Evolutionary conservation across 1,140 invertebrate genomes (phyloP).

Genomic region (Akabosia matsudoensis): DNA sequence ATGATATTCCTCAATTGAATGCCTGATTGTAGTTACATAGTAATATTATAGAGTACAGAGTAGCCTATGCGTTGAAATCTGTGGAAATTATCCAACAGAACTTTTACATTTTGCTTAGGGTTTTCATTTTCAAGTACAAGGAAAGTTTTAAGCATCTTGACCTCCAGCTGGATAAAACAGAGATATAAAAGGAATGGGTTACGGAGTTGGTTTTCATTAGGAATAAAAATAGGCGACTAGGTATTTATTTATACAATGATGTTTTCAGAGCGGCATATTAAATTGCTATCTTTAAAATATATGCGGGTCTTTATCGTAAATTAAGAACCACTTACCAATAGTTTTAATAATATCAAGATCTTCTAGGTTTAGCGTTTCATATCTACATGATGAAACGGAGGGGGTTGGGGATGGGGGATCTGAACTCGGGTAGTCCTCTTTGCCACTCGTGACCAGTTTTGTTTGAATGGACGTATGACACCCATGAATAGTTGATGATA

Average conservation of each 20-base stretch:
- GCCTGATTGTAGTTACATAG: too few species aligned
- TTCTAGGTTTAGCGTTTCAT: constrained; percentile 58
- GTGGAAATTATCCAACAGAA: too few species aligned
- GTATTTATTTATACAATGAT: too few species aligned
- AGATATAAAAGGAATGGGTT: background rate
- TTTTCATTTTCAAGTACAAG: too few species aligned
- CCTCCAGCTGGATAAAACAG: too few species aligned
- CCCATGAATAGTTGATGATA: constrained; percentile 8
- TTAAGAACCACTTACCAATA: constrained; percentile 71
- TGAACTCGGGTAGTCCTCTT: background rate
- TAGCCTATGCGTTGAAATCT: too few species aligned
- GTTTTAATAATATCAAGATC: constrained; percentile 77
- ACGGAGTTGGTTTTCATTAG: background rate
- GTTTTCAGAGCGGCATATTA: background rate
- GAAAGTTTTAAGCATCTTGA: too few species aligned
- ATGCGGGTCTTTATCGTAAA: background rate
- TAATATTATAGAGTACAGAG: too few species aligned
- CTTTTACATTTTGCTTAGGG: too few species aligned
- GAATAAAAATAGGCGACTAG: too few species aligned
- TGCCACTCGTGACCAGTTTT: background rate
- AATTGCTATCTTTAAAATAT: background rate
- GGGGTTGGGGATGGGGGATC: background rate
- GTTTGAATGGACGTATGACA: constrained; percentile 22
- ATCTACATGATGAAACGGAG: background rate
- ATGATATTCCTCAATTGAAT: too few species aligned